Base-by-base conservation (phyloP, 1,140 invertebrate species). In the Thrips palmi region DNA sequence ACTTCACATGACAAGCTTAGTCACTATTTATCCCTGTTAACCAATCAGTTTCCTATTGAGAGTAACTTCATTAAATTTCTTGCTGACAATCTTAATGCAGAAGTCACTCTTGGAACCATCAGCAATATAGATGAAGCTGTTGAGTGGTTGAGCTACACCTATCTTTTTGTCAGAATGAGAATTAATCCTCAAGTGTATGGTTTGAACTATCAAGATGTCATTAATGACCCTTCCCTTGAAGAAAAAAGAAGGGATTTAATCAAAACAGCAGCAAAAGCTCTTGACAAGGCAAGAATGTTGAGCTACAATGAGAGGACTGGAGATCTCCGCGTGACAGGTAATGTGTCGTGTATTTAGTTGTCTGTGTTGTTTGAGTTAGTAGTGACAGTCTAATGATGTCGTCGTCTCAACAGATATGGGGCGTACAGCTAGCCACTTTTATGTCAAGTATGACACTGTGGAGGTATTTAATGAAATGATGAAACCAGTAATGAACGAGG, bases 21-120 rank as follows among this genome's bases (percentile, higher is more conserved):
- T 1, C 87, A 97, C 55, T 99, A 98, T 59, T 61, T 99, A 3
- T 84, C 82, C 1, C 63, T 94, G 25, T 68, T 99, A 44, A 96
- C 89, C 1, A 88, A 92, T 57, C 92, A 97, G 60, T 85, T 88
- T 55, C 93, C 94, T 0, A 99, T 99, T 46, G 96, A 99, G 58
- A 94, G 88, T 52, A 91, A 91, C 58, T 97, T 99, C 52, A 77
- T 92, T 30, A 77, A 74, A 49, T 77, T 78, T 51, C 58, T 99
- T 20, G 77, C 80, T 5, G 93, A 99, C 56, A 97, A 98, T 68
- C 65, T 99, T 10, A 99, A 98, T 66, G 96, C 94, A 27, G 96
- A 99, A 67, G 81, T 97, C 44, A 73, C 83, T 3, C 59, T 96
- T 5, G 93, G 94, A 6, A 97, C 89, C 15, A 87, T 99, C 27